A percentile compares a stretch with the other conserved stretches of the same genome.
Evolutionary conservation across 2,113 vertebrate species (phyloP).

Genomic region (Brevimyrus niger): DNA sequence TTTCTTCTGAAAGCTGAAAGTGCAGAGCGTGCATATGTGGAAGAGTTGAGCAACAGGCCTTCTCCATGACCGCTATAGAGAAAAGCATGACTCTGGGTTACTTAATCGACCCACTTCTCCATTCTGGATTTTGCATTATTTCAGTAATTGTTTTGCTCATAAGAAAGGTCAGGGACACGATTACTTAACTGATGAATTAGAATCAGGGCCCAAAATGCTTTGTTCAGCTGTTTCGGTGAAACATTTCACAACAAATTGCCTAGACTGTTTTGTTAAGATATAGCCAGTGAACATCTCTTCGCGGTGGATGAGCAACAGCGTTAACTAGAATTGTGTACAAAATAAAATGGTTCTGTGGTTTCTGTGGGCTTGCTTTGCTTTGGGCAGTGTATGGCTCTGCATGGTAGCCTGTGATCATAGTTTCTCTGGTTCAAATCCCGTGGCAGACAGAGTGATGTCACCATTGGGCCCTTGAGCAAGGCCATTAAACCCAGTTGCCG

Average conservation of each 20-base stretch:
- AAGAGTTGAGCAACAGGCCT: neutral
- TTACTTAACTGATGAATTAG: conserved; percentile 29
- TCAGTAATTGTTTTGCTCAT: conserved; percentile 23
- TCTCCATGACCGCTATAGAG: neutral
- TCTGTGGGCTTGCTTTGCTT: neutral
- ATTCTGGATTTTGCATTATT: conserved; percentile 19
- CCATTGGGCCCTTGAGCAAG: neutral
- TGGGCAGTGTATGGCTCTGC: neutral
- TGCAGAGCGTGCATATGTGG: neutral
- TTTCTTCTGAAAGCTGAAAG: conserved; percentile 15
- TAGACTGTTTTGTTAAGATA: conserved; percentile 17
- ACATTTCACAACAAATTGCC: conserved; percentile 29
- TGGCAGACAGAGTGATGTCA: neutral
- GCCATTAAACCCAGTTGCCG: neutral
- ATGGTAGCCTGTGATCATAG: neutral
- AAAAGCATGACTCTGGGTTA: conserved; percentile 29
- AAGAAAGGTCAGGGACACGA: conserved; percentile 24
- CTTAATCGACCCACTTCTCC: conserved; percentile 34
- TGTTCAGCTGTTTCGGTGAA: conserved; percentile 30
- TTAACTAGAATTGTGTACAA: neutral
- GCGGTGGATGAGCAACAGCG: neutral
- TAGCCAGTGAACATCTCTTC: neutral
- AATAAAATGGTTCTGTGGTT: neutral
- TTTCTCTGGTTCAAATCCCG: neutral
- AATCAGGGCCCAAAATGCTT: conserved; percentile 20